Percentiles rank a stretch among this genome's conserved stretches.
Conservation (phyloP, 1,140 invertebrate genomes). For the Drosophila pallidifrons region DNA sequence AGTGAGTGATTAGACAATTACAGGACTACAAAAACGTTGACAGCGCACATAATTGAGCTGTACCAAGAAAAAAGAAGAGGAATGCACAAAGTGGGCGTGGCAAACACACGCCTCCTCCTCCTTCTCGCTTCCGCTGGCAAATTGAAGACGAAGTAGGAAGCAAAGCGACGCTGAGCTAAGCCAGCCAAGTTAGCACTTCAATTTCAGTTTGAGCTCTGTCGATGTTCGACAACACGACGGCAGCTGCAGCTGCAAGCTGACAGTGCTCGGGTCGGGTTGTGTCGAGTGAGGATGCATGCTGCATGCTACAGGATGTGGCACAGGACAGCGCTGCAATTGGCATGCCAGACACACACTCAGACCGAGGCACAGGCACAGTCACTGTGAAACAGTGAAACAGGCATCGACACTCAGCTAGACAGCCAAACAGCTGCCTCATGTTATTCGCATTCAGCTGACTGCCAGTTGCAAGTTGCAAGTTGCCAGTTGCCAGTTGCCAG, state of each 20-base stretch:
- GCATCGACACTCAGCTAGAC: constrained; percentile 21
- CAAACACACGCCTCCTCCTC: too few relatives aligned
- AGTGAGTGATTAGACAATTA: constrained; percentile 63
- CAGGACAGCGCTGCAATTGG: constrained; percentile 55
- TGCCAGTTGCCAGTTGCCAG: background rate
- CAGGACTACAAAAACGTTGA: constrained; percentile 49
- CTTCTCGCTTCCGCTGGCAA: background rate
- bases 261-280: constrained; percentile 24
- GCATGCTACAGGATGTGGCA: constrained; percentile 24
- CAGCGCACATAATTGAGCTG: constrained; percentile 58
- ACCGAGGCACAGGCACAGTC: too few relatives aligned
- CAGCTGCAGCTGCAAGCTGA: constrained; percentile 55
- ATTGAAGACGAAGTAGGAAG: background rate
- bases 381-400: background rate
- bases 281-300: constrained; percentile 25
- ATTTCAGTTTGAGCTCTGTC: constrained; percentile 66
- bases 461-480: background rate
- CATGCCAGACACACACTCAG: constrained; percentile 22
- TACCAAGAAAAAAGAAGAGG: background rate
- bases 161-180: background rate
- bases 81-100: constrained; percentile 4
- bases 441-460: background rate
- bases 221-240: constrained; percentile 62
- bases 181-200: constrained; percentile 61
- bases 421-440: constrained; percentile 13